Base-by-base conservation (phyloP, 2,797 vertebrate species). In the Periparus ater region DNA sequence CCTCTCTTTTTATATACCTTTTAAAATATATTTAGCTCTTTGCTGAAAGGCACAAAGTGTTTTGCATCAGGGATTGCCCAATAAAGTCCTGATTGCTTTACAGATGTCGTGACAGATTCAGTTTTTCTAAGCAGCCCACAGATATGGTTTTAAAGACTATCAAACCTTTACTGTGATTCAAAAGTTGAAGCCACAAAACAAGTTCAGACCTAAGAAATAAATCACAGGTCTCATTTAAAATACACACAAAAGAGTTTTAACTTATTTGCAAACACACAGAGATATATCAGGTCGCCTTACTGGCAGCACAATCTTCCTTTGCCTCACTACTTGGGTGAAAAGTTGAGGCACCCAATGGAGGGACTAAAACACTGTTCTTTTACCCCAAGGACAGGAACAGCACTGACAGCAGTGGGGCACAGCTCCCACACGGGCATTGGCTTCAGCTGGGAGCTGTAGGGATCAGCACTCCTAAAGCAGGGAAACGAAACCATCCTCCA, bases 371-470 rank as follows among this genome's bases (percentile, higher is more conserved):
- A 5, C 10, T 7, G 12, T 32, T 20, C 13, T 23, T 45, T 48
- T 38, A 42, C 17, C 26, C 80, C 61, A 63, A 23, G 38, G 61
- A 25, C 17, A 72, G 50, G 38, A 91, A 6, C 22, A 45, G 25
- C 57, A 20, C 20, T 32, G 58, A 7, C 38, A 65, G 54, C 63
- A 91, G 58, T 1, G 42, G 38, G 45, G 23, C 42, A 51, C 54
- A 7, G 44, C 45, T 80, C 84, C 58, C 81, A 62, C 63, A 34
- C 0, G 0, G 0, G 50, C 2, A 4, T 4, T 18, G 0, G 1
- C 32, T 68, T 32, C 26, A 60, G 54, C 71, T 63, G 55, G 51
- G 65, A 73, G 9, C 51, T 12, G 2, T 8, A 36, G 51, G 36
- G 66, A 84, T 88, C 77, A 89, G 54, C 34, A 30, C 68, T 66